Evolutionary conservation across 2,888 invertebrate species (phyloP).

Genomic region (Eupithecia tripunctaria): DNA sequence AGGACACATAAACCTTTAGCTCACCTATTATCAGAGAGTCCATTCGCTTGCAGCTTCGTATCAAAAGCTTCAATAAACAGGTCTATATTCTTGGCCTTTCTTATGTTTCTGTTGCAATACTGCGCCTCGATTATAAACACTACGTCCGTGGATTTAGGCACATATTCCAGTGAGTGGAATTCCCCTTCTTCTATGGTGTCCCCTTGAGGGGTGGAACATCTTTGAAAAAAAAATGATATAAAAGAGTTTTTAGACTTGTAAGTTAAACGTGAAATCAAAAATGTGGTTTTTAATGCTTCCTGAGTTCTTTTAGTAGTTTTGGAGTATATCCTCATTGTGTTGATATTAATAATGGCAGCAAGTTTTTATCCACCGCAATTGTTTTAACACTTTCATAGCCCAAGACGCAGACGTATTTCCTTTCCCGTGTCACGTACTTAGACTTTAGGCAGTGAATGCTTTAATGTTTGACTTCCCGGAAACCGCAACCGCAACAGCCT

Average conservation of each 20-base stretch:
- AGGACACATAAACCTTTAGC: neutral
- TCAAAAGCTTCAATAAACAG: slow-evolving; percentile 87
- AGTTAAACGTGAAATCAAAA: too few relatives aligned
- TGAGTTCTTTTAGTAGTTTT: too few relatives aligned
- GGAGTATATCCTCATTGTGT: too few relatives aligned
- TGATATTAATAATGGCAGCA: too few relatives aligned
- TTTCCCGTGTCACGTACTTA: too few relatives aligned
- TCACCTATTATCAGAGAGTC: slow-evolving; percentile 88
- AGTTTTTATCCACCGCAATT: too few relatives aligned
- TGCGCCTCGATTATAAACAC: slow-evolving; percentile 96
- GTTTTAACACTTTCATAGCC: too few relatives aligned
- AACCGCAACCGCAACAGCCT: too few relatives aligned
- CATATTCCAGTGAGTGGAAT: slow-evolving; percentile 86
- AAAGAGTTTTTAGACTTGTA: neutral
- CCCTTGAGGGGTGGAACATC: slow-evolving; percentile 89
- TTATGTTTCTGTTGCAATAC: slow-evolving; percentile 90
- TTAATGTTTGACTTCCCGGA: too few relatives aligned
- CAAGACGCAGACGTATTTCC: too few relatives aligned
- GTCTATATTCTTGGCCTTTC: slow-evolving; percentile 87
- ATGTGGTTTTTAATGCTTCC: too few relatives aligned
- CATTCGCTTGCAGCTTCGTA: slow-evolving; percentile 87
- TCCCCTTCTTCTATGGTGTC: slow-evolving; percentile 90
- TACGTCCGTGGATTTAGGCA: slow-evolving; percentile 91
- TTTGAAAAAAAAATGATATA: slow-evolving; percentile 51
- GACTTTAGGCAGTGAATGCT: too few relatives aligned